Base-by-base conservation (phyloP, 2,113 vertebrate species). In the Syngnathoides biaculeatus region DNA sequence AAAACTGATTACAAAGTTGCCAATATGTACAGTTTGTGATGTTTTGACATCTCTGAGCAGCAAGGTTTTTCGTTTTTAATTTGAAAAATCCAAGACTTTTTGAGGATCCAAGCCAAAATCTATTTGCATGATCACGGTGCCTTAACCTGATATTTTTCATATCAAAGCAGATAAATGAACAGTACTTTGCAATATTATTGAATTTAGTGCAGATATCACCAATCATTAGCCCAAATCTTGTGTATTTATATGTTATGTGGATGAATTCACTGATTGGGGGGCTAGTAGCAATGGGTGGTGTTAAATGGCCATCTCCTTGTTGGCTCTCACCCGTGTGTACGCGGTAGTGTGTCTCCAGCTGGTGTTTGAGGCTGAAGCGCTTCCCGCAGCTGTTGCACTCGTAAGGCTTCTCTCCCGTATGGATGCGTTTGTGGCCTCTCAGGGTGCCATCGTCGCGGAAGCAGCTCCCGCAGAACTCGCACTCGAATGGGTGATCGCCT, bases 331-430 rank as follows among this genome's bases (percentile, higher is more conserved):
- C 96, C 92, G 96, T 98, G 78, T 98, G 96, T 52, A 99, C 95
- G 8, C 97, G 90, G 80, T 98, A 98, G 92, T 99, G 97, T 4
- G 97, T 99, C 94, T 99, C 96, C 79, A 98, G 92, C 92, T 99
- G 97, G 89, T 98, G 97, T 84, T 98, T 98, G 71, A 99, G 95
- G 89, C 96, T 98, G 92, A 99, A 99, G 87, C 95, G 95, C 89
- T 99, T 99, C 75, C 97, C 97, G 0, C 97, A 99, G 86, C 96
- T 95, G 0, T 99, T 98, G 86, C 95, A 97, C 76, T 96, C 95
- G 0, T 97, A 96, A 66, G 95, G 95, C 55, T 96, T 96, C 90
- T 97, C 95, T 17, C 95, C 95, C 0, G 94, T 96, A 90, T 97
- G 95, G 86, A 96, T 98, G 78, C 96, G 96, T 72, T 98, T 98